phyloP scores from a whole-genome alignment of 2,797 vertebrate genomes.

The Anas bernieri region DNA sequence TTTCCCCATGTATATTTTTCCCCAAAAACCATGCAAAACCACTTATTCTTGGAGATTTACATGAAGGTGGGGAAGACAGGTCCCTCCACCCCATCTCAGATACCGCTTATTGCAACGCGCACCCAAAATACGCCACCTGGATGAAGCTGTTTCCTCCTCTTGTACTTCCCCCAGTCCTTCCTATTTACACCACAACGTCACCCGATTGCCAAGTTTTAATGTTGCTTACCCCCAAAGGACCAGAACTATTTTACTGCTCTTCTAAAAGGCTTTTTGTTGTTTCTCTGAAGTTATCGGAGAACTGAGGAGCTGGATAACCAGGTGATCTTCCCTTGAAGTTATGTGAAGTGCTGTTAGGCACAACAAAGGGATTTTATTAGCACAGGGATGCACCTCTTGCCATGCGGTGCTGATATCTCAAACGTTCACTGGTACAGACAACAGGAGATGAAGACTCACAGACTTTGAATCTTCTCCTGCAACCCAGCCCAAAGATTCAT shows the following conservation, averaged over 20 bases:
- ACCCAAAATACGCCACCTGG: too few species aligned
- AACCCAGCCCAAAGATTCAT: background rate
- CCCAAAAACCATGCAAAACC: background rate
- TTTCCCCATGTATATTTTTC: background rate
- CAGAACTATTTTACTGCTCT: background rate
- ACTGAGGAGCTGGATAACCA: background rate
- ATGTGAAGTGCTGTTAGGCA: background rate
- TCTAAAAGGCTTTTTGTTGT: background rate
- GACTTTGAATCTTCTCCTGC: background rate
- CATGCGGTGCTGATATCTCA: background rate
- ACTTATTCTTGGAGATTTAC: background rate
- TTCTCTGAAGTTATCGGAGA: background rate
- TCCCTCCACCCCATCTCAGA: too few species aligned
- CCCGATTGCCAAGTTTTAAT: background rate
- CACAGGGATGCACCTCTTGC: background rate
- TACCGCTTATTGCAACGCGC: background rate
- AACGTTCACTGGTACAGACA: background rate
- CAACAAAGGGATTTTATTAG: background rate
- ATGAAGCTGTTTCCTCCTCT: background rate
- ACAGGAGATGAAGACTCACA: background rate
- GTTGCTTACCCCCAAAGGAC: background rate
- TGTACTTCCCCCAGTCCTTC: background rate
- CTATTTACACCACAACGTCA: background rate
- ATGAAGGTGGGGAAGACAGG: background rate
- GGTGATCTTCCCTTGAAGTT: background rate